Base-by-base conservation (phyloP, 2,797 vertebrate species). In the Monodelphis domestica region DNA sequence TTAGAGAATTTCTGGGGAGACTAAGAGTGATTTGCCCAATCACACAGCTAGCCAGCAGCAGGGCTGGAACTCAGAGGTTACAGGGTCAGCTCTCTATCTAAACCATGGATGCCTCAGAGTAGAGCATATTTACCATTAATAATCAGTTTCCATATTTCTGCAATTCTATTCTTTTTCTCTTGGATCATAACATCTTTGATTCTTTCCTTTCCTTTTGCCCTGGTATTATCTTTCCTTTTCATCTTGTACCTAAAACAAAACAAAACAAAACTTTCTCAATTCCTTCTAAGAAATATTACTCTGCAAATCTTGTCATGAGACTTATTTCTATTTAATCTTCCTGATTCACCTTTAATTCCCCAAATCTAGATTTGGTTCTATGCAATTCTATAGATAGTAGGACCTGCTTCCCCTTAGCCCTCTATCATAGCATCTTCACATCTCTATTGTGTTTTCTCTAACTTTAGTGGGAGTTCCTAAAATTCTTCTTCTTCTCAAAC, bases 401-500 rank as follows among this genome's bases (percentile, higher is more conserved):
- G 38, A n/a, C 33, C 87, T 91, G 50, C 45, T 50, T 91, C 54
- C 57, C 0, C 51, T 78, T 54, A 51, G 91, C 21, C 28, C 54
- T 11, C 55, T 92, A 87, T n/a, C 54, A 54, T 33, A 90, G 50
- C 90, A 52, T 51, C 1, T 33, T 21, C 55, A 87, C 50, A 59
- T 78, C 45, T 89, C 50, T 87, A 10, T 89, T 21, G 89, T 91
- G 54, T 33, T 52, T 28, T 92, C 54, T 89, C n/a, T 92, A 2
- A 91, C 14, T 50, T 51, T 3, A 45, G 54, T 53, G 33, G 38
- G 55, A 57, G 59, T 96, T 89, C 38, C 1, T 45, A 54, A 93
- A 5, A 55, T 89, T 91, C 87, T 56, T 70, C 50, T 53, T 57
- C 89, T 95, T n/a, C n/a, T n/a, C n/a, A n/a, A n/a, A n/a, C 52